Conservation (phyloP, 2,113 vertebrate genomes). For the Channa maculata region DNA sequence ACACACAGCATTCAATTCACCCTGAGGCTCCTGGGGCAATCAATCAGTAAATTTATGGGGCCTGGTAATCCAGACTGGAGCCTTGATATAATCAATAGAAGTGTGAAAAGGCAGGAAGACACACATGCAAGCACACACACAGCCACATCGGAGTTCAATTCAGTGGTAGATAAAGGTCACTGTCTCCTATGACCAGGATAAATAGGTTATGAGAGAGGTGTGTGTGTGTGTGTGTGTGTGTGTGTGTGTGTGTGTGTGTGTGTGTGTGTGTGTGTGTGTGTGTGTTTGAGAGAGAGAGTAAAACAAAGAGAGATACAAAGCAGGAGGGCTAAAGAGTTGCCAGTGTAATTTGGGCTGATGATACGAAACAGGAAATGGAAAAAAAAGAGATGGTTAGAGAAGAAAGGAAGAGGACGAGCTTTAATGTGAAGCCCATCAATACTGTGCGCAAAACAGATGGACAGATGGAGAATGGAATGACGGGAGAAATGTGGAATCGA, state of each 20-base stretch:
- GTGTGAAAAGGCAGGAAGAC: slow-evolving; percentile 40
- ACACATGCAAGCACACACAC: slow-evolving; percentile 8
- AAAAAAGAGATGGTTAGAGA: slow-evolving; percentile 19
- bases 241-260: slow-evolving; percentile 1
- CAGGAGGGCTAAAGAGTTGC: slow-evolving; percentile 25
- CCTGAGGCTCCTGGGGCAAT: slow-evolving; percentile 52
- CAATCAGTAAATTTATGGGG: slow-evolving; percentile 64
- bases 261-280: not conserved
- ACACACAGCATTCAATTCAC: slow-evolving; percentile 14
- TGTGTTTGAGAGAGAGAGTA: not conserved
- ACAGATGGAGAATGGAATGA: slow-evolving; percentile 37
- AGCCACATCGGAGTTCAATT: slow-evolving; percentile 30
- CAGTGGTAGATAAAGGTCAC: slow-evolving; percentile 44
- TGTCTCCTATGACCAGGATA: slow-evolving; percentile 26
- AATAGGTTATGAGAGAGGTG: slow-evolving; percentile 4
- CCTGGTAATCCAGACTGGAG: slow-evolving; percentile 62
- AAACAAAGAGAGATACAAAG: slow-evolving; percentile 36
- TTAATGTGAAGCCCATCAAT: slow-evolving; percentile 59
- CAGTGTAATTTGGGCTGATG: slow-evolving; percentile 38
- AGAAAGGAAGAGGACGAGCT: slow-evolving; percentile 52
- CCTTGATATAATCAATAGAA: slow-evolving; percentile 63
- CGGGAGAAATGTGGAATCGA: slow-evolving; percentile 45
- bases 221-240: slow-evolving; percentile 7
- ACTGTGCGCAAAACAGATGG: slow-evolving; percentile 54
- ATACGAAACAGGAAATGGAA: slow-evolving; percentile 32